phyloP scores from a whole-genome alignment of 2,888 invertebrate species.

The Leucophenga montana region DNA sequence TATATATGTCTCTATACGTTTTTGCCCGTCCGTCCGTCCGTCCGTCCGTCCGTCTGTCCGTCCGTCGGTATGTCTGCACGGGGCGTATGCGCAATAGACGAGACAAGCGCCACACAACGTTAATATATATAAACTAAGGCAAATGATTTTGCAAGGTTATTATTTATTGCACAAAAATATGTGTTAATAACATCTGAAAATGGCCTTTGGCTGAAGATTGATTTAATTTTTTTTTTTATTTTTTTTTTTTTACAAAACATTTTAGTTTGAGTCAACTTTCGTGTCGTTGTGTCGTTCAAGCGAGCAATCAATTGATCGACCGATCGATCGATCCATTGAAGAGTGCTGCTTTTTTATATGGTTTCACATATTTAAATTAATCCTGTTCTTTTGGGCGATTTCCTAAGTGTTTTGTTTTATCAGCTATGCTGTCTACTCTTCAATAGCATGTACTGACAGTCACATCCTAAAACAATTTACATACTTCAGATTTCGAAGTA shows the following conservation, averaged over 20 bases:
- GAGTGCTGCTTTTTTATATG: no score
- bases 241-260: not conserved
- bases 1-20: no score
- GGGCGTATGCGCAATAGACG: not conserved
- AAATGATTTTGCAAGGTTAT: conserved; percentile 59
- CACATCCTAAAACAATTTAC: no score
- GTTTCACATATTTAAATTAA: no score
- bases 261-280: not conserved
- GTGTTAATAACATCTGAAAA: conserved; percentile 23
- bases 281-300: not conserved
- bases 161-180: conserved; percentile 60
- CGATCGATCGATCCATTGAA: not conserved
- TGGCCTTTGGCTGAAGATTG: conserved; percentile 7
- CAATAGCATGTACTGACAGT: no score
- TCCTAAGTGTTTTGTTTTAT: no score
- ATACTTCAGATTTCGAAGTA: no score
- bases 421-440: no score
- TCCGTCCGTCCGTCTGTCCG: no score
- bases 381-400: no score
- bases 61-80: no score
- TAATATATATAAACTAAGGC: conserved; percentile 36
- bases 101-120: conserved; percentile 14
- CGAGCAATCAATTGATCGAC: not conserved
- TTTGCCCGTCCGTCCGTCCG: no score
- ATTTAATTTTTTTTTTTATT: conserved; percentile 2